phyloP scores from a whole-genome alignment of 2,797 vertebrate genomes.

The Chromis chromis region DNA sequence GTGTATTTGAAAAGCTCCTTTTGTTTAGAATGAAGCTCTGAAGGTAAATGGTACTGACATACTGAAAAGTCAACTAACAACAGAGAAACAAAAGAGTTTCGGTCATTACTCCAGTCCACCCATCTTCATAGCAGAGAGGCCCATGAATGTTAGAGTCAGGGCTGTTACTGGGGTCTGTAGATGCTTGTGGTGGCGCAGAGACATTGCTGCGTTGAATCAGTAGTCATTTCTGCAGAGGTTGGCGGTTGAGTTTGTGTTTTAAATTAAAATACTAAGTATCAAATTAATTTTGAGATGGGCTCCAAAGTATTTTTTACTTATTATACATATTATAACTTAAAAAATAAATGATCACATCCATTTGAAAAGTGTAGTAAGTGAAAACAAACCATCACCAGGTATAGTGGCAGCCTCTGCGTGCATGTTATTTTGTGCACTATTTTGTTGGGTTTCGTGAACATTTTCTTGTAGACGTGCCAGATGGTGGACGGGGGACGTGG shows the following conservation, averaged over 20 bases:
- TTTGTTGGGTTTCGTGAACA: neutral
- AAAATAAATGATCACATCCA: neutral
- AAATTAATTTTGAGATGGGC: neutral
- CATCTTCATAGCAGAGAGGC: neutral
- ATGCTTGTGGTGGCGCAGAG: neutral
- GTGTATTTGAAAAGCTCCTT: slow-evolving; percentile 2
- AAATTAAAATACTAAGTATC: neutral
- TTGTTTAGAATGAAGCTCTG: slow-evolving; percentile 2
- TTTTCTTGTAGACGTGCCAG: neutral
- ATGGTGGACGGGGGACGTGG: neutral
- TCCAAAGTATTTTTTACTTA: neutral
- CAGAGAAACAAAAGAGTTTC: neutral
- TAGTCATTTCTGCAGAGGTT: neutral
- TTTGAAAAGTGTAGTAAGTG: neutral
- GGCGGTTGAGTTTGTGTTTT: neutral
- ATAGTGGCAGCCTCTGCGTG: neutral
- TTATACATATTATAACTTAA: neutral
- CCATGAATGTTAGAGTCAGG: neutral
- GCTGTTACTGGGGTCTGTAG: too few species aligned
- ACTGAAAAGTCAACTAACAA: neutral
- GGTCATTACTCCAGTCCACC: too few species aligned
- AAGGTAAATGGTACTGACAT: neutral
- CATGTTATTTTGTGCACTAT: neutral
- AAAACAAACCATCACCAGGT: neutral
- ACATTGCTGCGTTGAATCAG: neutral